Conservation (phyloP, 2,113 vertebrate genomes). For the Pelmatolapia mariae region DNA sequence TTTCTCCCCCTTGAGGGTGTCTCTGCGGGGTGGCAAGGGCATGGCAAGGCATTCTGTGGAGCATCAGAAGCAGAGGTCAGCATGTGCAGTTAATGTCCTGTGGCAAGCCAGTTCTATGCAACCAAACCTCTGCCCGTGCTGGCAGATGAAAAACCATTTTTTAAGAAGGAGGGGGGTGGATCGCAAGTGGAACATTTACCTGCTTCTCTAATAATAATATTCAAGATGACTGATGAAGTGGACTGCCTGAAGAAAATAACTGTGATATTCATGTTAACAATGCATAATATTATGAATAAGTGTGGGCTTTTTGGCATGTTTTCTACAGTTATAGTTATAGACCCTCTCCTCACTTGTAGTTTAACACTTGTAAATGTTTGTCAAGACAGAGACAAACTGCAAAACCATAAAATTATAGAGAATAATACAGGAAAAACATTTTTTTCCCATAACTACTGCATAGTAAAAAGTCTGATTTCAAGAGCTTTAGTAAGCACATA, state of each 20-base stretch:
- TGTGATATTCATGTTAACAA: not conserved
- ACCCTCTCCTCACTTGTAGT: not conserved
- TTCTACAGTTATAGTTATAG: not conserved
- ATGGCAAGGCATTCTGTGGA: constrained; percentile 19
- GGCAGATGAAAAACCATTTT: not conserved
- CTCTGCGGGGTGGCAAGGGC: constrained; percentile 2
- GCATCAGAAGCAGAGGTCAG: constrained; percentile 19
- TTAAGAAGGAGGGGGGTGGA: not conserved
- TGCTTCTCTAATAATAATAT: not conserved
- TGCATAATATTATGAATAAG: not conserved
- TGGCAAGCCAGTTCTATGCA: not conserved
- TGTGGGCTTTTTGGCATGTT: not conserved
- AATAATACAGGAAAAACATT: not conserved
- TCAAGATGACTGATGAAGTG: not conserved
- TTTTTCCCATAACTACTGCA: not conserved
- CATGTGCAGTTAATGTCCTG: constrained; percentile 10
- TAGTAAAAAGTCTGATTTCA: not conserved
- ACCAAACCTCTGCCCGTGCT: constrained; percentile 12
- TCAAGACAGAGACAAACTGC: not conserved
- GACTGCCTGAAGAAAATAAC: not conserved
- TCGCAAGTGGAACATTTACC: not conserved
- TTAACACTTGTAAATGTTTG: not conserved
- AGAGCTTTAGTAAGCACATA: not conserved
- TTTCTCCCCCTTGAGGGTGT: not conserved
- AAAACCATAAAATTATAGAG: not conserved